These are phyloP conservation scores for Drosophila mojavensis DNA, from an alignment of 1,140 invertebrate species.

Conservation along the genomic window DNA sequence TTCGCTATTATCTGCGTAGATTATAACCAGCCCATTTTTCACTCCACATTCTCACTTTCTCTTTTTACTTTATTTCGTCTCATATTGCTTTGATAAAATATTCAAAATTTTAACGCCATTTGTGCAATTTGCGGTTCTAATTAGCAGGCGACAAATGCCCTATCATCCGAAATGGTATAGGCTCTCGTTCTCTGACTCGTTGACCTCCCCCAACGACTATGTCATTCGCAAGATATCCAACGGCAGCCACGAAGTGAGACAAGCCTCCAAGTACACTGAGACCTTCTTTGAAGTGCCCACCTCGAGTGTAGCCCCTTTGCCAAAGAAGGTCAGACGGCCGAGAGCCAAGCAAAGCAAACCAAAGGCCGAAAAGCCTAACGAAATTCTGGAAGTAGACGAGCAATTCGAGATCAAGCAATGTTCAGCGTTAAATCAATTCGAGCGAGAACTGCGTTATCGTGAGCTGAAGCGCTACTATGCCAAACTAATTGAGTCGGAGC, in stretches of 20 bases:
- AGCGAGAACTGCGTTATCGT: neutral
- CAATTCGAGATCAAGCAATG: no score
- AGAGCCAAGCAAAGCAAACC: neutral
- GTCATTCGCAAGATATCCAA: no score
- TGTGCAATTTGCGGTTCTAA: neutral
- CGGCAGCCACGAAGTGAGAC: no score
- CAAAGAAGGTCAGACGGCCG: no score
- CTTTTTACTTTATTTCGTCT: no score
- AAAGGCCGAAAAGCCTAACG: neutral
- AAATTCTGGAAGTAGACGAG: no score
- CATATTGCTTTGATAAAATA: neutral
- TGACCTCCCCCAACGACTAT: neutral
- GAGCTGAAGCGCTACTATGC: conserved; percentile 1
- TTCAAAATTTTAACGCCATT: conserved; percentile 2
- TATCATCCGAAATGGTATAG: neutral
- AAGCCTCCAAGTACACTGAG: no score
- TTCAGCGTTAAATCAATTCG: neutral
- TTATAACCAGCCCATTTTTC: no score
- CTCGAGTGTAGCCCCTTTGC: no score
- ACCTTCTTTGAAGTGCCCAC: no score
- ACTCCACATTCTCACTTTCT: neutral
- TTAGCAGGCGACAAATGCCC: neutral
- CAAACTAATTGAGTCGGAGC: neutral
- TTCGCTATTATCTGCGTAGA: no score
- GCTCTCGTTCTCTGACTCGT: neutral